Percentiles rank a stretch among this genome's conserved stretches.
Conservation (phyloP, 2,113 vertebrate species). For the Suricata suricatta region DNA sequence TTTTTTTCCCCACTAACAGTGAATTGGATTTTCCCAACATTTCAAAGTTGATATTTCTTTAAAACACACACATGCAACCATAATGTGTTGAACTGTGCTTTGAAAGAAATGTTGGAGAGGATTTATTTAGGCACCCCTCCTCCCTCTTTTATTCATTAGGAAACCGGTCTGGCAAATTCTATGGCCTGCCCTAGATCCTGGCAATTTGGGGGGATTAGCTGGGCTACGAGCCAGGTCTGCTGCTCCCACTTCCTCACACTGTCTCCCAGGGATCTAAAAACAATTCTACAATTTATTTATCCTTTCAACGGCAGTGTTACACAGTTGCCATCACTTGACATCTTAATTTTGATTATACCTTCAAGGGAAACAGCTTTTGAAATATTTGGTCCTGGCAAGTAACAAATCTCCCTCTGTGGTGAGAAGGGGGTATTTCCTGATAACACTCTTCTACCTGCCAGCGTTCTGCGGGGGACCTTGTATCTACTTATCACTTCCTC, state of each 20-base stretch:
- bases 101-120: conserved; percentile 11
- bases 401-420: background rate
- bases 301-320: background rate
- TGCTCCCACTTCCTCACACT: background rate
- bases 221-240: background rate
- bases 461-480: conserved; percentile 53
- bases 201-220: background rate
- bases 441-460: conserved; percentile 49
- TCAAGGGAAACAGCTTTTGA: conserved; percentile 55
- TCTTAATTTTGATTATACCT: conserved; percentile 66
- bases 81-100: conserved; percentile 31
- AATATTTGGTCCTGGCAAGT: conserved; percentile 17
- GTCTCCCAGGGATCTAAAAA: background rate
- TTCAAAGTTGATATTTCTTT: conserved; percentile 60
- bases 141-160: background rate
- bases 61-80: conserved; percentile 21
- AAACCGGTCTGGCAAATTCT: background rate
- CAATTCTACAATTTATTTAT: background rate
- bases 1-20: conserved; percentile 29
- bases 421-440: conserved; percentile 41
- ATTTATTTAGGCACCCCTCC: background rate
- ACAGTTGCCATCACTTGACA: conserved; percentile 21
- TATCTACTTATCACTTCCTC: conserved; percentile 64
- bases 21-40: conserved; percentile 53
- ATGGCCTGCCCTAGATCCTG: background rate